Percentiles rank a stretch among this genome's conserved stretches.
phyloP scores from a whole-genome alignment of 2,797 vertebrate genomes.

The Pangasius mekongensis region DNA sequence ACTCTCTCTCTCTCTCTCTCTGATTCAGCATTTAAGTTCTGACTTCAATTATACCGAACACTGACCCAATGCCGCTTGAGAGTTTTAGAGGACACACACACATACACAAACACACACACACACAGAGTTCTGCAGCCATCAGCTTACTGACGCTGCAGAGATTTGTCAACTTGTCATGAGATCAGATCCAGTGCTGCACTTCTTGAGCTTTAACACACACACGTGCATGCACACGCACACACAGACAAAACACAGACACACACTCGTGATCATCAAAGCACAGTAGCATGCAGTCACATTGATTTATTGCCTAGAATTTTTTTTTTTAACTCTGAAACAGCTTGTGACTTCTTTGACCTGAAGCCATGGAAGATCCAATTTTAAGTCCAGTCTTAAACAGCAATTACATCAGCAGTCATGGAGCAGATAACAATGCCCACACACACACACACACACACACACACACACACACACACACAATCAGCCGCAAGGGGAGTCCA shows the following conservation, averaged over 20 bases:
- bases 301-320: background rate
- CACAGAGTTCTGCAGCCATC: conserved; percentile 3
- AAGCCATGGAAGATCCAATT: background rate
- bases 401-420: background rate
- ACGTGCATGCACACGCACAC: background rate
- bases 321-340: background rate
- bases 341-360: background rate
- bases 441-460: conserved; percentile 9
- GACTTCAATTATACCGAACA: conserved; percentile 47
- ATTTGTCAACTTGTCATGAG: conserved; percentile 16
- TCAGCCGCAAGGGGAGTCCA: background rate
- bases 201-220: background rate
- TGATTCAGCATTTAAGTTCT: conserved; percentile 42
- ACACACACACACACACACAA: background rate
- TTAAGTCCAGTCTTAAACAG: background rate
- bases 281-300: background rate
- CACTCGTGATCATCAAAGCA: background rate
- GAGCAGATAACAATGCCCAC: background rate
- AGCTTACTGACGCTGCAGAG: background rate
- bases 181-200: conserved; percentile 10
- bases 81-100: conserved; percentile 18
- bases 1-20: background rate
- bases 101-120: background rate
- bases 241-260: background rate
- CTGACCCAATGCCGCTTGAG: conserved; percentile 28